Conservation (phyloP, 2,113 vertebrate species). For the Petrocephalus microphthalmus region DNA sequence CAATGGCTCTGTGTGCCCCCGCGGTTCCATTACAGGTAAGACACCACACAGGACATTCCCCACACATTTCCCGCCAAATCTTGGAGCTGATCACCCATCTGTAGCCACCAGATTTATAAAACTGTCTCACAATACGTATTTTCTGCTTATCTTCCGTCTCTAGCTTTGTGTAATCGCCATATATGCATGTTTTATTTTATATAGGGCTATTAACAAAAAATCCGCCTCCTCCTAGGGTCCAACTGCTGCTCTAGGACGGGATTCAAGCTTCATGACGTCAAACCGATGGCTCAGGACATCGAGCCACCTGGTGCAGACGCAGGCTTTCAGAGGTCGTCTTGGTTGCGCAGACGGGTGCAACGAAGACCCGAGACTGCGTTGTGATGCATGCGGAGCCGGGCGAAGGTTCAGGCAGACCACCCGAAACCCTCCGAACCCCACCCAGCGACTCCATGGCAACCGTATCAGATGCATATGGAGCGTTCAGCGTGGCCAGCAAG, state of each 20-base stretch:
- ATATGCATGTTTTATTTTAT: neutral
- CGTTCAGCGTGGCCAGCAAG: neutral
- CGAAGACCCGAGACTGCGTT: neutral
- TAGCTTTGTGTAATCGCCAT: neutral
- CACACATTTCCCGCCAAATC: neutral
- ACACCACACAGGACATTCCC: neutral
- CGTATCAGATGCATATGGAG: neutral
- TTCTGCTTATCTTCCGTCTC: neutral
- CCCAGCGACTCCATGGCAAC: neutral
- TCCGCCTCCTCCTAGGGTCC: neutral
- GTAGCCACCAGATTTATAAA: neutral
- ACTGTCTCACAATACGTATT: neutral
- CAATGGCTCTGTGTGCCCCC: neutral
- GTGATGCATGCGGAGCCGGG: neutral
- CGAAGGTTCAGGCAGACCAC: neutral
- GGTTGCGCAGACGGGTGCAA: neutral
- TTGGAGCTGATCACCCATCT: neutral
- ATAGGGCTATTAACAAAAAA: neutral
- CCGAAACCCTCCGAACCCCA: neutral
- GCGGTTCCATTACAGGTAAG: neutral
- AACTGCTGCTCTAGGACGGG: neutral
- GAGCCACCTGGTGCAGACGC: neutral
- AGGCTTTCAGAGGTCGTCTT: neutral
- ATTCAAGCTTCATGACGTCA: conserved; percentile 5
- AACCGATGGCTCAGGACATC: neutral